A percentile compares a stretch with the other conserved stretches of the same genome.
Conservation (phyloP, 1,140 invertebrate genomes). For the Bombus superbus region DNA sequence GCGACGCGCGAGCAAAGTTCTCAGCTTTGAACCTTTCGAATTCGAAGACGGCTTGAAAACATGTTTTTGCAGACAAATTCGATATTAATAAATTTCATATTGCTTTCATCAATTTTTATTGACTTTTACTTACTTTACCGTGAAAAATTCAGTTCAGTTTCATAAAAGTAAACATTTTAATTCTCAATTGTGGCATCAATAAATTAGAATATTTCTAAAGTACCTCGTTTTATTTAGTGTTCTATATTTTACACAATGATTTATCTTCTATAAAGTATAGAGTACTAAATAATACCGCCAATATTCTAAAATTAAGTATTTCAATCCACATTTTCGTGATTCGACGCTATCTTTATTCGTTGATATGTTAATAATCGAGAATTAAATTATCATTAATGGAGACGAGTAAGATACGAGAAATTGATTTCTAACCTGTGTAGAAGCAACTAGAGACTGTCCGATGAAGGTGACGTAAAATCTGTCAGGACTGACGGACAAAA, state of each 20-base stretch:
- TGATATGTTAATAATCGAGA: too few species aligned
- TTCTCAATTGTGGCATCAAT: not conserved
- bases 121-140: not conserved
- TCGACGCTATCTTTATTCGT: not conserved
- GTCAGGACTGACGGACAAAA: conserved; percentile 84
- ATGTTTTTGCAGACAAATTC: not conserved
- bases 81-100: not conserved
- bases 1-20: not conserved
- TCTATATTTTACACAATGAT: too few species aligned
- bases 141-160: too few species aligned
- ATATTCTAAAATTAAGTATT: not conserved
- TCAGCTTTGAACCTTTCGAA: not conserved
- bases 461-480: conserved; percentile 86
- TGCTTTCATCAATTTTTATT: not conserved
- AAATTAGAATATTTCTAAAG: not conserved
- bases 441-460: conserved; percentile 88
- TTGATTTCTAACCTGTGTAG: conserved; percentile 82
- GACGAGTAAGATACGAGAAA: not conserved
- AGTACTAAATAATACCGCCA: not conserved
- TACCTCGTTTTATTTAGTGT: too few species aligned
- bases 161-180: not conserved
- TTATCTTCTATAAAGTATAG: not conserved
- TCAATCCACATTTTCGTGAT: not conserved
- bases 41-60: not conserved
- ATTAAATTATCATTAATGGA: not conserved